phyloP scores from a whole-genome alignment of 2,888 invertebrate species.

The Crepidodera aurea region DNA sequence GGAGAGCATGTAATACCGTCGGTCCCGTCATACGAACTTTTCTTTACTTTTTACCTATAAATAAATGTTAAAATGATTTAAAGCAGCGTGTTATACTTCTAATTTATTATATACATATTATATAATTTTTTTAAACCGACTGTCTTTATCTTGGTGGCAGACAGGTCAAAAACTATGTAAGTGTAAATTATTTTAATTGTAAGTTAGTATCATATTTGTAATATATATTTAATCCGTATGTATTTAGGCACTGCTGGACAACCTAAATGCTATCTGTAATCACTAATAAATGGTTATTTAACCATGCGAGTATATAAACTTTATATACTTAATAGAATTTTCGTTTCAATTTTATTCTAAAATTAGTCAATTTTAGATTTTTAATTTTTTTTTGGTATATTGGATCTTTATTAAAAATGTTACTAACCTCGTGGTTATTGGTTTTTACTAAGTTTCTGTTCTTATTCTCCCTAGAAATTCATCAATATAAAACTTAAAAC shows the following conservation, averaged over 20 bases:
- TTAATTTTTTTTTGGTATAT: conserved; percentile 9
- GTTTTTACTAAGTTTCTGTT: no score
- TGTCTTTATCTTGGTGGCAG: neutral
- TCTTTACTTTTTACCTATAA: no score
- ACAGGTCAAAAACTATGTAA: neutral
- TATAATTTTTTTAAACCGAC: no score
- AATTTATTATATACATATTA: no score
- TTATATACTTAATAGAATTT: neutral
- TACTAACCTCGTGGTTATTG: neutral
- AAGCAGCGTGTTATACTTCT: no score
- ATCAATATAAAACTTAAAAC: neutral
- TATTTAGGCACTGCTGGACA: conserved; percentile 27
- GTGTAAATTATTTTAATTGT: conserved; percentile 25
- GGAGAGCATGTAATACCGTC: no score
- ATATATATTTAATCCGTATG: conserved; percentile 20
- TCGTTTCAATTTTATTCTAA: neutral
- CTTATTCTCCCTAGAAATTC: no score
- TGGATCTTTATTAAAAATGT: neutral
- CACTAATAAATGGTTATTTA: conserved; percentile 11
- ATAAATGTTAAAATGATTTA: no score
- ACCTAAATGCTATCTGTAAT: conserved; percentile 14
- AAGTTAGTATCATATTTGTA: conserved; percentile 18
- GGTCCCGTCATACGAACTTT: no score
- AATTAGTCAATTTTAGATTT: no score
- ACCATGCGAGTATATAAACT: neutral